Evolutionary conservation across 2,888 invertebrate genomes (phyloP).

Genomic region (Tenthredo scrophulariae): DNA sequence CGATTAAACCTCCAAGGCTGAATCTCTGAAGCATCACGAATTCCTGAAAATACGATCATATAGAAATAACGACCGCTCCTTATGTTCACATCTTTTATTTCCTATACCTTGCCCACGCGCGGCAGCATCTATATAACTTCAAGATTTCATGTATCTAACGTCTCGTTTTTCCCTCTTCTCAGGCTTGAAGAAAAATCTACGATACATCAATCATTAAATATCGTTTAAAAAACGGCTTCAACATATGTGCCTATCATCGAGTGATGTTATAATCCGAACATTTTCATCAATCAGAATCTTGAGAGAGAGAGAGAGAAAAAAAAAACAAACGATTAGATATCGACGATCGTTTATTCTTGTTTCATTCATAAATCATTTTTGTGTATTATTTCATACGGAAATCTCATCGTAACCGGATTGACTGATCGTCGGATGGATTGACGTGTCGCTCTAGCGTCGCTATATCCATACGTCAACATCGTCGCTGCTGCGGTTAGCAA

Average conservation of each 20-base stretch:
- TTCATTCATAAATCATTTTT: slow-evolving; percentile 24
- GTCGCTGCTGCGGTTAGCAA: background rate
- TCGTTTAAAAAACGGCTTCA: background rate
- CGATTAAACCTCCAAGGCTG: slow-evolving; percentile 30
- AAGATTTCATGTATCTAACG: background rate
- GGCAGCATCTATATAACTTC: background rate
- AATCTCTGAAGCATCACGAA: background rate
- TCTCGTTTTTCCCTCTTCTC: background rate
- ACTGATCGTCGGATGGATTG: slow-evolving; percentile 9
- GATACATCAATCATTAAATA: background rate
- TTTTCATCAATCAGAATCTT: background rate
- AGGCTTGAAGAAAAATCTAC: background rate
- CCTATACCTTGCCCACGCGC: background rate
- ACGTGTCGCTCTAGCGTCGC: background rate
- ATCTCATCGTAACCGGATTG: slow-evolving; percentile 14
- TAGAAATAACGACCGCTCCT: background rate
- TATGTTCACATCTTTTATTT: background rate
- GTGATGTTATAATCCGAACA: background rate
- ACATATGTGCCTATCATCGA: background rate
- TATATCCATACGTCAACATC: background rate
- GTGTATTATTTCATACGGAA: slow-evolving; percentile 3
- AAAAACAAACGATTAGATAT: background rate
- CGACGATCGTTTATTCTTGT: background rate
- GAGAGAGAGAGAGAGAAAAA: background rate
- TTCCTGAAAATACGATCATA: slow-evolving; percentile 9